Base-by-base conservation (phyloP, 2,888 invertebrate genomes). In the Leptinotarsa juncta region DNA sequence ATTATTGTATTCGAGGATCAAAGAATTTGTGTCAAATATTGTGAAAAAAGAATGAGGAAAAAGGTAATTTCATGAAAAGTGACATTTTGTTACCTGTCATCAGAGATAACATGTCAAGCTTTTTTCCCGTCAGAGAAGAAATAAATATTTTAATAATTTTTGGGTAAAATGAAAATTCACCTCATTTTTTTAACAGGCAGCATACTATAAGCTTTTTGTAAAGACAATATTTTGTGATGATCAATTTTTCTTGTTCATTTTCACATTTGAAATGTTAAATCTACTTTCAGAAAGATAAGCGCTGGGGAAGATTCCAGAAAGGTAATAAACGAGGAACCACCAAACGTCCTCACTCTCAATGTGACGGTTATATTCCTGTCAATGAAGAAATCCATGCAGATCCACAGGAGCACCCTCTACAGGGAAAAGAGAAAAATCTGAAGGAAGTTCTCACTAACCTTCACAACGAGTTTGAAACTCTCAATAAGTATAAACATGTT, bases 391-490 rank as follows among this genome's bases (percentile, higher is more conserved):
- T 48, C 20, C 32, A 57, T 18, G 48, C 32, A 48, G 20, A 15
- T 10, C 18, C 57, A 20, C 20, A 50, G 18, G 73, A 72, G 10
- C 72, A 74, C 49, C 74, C 79, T 1, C 65, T 81, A 3, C 78
- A 80, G 42, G 81, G 80, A 62, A 85, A 84, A 74, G 87, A 87
- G 71, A 85, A 83, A 71, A 85, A 83, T 70, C 77, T 88, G 50
- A 87, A 87, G 78, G 85, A 85, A 26, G 86, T 88, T 4, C 81
- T 88, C 10, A 82, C 82, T 5, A 87, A 88, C 76, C 79, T 88
- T 14, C 88, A 88, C 74, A 83, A 86, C 62, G 88, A 88, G 70
- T 88, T 88, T 77, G 85, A 85, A 42, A 23, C 71, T 3, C 79
- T 88, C 62, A 88, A 87, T 69, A 84, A 84, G 88, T 87, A 62